Base-by-base conservation (phyloP, 2,113 vertebrate species). In the Pavo muticus region DNA sequence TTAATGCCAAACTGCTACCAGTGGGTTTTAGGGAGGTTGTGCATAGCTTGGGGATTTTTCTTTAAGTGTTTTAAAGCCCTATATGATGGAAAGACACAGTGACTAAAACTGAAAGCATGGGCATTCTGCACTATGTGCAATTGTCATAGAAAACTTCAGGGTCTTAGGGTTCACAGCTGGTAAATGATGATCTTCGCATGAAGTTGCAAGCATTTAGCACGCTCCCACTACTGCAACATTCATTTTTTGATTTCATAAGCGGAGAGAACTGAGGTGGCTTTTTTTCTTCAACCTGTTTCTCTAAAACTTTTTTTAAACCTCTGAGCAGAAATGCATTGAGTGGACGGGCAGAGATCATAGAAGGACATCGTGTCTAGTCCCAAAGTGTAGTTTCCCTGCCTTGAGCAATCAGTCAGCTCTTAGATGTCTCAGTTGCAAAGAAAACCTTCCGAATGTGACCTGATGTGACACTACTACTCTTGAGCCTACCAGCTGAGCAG, bases 1-100 rank as follows among this genome's bases (percentile, higher is more conserved):
- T 95, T 94, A 70, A 92, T 50, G 84, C 73, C 70, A 90, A 91
- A 91, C 56, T 82, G 44, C 63, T 90, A 79, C 86, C 67, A 92
- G 57, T 18, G 59, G 70, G 48, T 90, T 95, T 88, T 82, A 75
- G 73, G 80, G 40, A 94, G 69, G 47, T 69, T 95, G 82, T 81
- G 30, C 44, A 57, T 6, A 94, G 61, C 67, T 54, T 84, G 74
- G 74, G 89, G 96, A 77, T 75, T 92, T 97, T 97, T 92, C 60
- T 82, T 79, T 84, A 86, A 92, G 45, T 84, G 50, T 91, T 94
- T 93, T 84, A 93, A 95, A 97, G 84, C 50, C 70, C 70, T 78
- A 86, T 79, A 39, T n/a, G 39, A 61, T 88, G 67, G 81, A 94
- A 84, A 94, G 84, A 75, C 56, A 91, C 9, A 10, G 35, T 44